These are phyloP conservation scores for Typhlomys cinereus DNA, from an alignment of 2,113 vertebrate species.

Conservation along the genomic window DNA sequence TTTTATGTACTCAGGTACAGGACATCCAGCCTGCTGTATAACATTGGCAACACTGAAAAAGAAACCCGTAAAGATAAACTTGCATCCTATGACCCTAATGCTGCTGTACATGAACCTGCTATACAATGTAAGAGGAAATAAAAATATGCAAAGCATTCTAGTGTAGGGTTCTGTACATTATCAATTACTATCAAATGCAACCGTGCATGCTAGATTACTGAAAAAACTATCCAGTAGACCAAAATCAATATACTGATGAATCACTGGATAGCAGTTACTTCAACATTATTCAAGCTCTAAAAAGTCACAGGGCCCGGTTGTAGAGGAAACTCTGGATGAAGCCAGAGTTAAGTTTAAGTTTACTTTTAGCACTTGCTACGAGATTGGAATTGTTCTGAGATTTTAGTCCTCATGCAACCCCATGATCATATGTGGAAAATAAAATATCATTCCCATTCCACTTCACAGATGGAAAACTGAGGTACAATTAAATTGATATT, in stretches of 20 bases:
- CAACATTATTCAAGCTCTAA: conserved; percentile 1
- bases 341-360: neutral
- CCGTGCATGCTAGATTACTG: neutral
- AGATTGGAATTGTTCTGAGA: neutral
- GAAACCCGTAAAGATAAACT: conserved; percentile 31
- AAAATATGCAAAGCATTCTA: neutral
- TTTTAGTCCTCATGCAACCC: neutral
- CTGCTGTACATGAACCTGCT: neutral
- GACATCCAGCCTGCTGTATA: conserved; percentile 96
- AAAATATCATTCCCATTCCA: neutral
- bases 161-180: neutral
- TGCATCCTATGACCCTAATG: neutral
- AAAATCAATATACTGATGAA: neutral
- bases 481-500: neutral
- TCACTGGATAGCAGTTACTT: conserved; percentile 14
- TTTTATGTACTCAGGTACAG: conserved; percentile 96
- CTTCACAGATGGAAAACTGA: conserved; percentile 31
- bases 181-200: neutral
- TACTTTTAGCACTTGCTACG: neutral
- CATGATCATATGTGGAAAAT: neutral
- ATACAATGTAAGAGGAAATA: neutral
- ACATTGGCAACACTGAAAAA: conserved; percentile 92
- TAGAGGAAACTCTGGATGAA: neutral
- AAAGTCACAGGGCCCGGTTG: neutral
- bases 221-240: neutral